A percentile compares a stretch with the other conserved stretches of the same genome.
These are phyloP conservation scores for Lemur catta DNA, from an alignment of 2,797 vertebrate genomes.

Conservation along the genomic window DNA sequence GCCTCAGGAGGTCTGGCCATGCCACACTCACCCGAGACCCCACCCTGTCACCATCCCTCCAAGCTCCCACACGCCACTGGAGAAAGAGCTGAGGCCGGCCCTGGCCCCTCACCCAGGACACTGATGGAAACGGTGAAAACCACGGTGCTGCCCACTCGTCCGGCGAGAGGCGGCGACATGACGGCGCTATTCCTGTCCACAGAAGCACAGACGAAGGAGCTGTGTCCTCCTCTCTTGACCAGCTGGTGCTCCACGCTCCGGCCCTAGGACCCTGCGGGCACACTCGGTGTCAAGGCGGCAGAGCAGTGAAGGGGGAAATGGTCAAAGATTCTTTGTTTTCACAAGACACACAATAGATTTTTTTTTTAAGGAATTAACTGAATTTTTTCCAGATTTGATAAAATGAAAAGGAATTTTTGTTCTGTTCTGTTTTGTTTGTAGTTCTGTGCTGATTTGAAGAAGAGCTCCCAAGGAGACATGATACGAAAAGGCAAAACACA, in stretches of 20 bases:
- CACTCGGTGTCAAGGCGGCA: background rate
- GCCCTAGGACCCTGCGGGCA: fast-evolving
- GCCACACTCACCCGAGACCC: too few relatives aligned
- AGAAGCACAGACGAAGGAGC: background rate
- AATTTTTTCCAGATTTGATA: background rate
- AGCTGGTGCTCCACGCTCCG: fast-evolving
- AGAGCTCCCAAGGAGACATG: background rate
- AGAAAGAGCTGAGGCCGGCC: background rate
- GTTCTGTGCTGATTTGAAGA: background rate
- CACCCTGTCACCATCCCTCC: fast-evolving
- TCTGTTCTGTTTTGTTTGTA: background rate
- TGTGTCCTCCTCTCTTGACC: background rate
- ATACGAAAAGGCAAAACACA: background rate
- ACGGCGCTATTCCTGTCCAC: fast-evolving
- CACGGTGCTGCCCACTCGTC: background rate
- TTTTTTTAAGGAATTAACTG: background rate
- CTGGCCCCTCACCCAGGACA: background rate
- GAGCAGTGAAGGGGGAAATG: background rate
- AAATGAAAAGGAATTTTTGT: background rate
- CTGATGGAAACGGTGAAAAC: fast-evolving
- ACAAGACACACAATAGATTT: background rate
- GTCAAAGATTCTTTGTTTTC: background rate
- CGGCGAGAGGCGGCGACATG: fast-evolving
- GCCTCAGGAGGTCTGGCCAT: background rate
- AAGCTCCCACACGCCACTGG: background rate